These are phyloP conservation scores for Temnothorax curvispinosus DNA, from an alignment of 1,140 invertebrate species.

Conservation along the genomic window DNA sequence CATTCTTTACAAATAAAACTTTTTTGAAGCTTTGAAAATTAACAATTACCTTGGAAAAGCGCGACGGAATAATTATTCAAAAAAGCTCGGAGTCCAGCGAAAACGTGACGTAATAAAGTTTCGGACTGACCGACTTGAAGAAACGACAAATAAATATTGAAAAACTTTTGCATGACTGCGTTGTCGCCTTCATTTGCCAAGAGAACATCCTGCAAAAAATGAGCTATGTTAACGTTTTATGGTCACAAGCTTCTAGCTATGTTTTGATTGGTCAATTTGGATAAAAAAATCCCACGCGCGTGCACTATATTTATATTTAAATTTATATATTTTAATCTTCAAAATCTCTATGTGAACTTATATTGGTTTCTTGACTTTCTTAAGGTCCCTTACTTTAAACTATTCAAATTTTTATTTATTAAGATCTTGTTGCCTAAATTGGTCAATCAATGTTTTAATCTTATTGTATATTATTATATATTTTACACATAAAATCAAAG, in stretches of 20 bases:
- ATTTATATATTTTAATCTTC: neutral
- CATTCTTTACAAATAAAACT: neutral
- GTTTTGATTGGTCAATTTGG: neutral
- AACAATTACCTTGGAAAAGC: conserved; percentile 91
- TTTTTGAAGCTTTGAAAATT: neutral
- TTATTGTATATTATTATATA: neutral
- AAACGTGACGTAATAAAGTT: conserved; percentile 94
- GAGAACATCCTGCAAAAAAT: conserved; percentile 86
- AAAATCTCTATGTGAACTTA: neutral
- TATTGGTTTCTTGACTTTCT: neutral
- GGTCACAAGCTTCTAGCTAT: neutral
- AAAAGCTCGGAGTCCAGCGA: conserved; percentile 95
- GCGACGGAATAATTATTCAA: conserved; percentile 95
- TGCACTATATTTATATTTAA: neutral
- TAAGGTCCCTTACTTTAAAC: neutral
- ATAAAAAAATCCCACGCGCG: neutral
- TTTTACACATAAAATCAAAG: conserved; percentile 4
- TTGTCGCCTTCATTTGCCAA: conserved; percentile 91
- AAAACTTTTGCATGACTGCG: conserved; percentile 91
- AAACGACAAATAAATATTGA: conserved; percentile 94
- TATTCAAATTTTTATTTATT: conserved; percentile 1
- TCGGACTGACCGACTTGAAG: conserved; percentile 96
- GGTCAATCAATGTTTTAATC: neutral
- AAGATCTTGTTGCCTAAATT: neutral
- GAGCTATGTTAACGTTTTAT: neutral